A percentile compares a stretch with the other conserved stretches of the same genome.
phyloP scores from a whole-genome alignment of 2,113 vertebrate species.

The Poeciliopsis retropinna region DNA sequence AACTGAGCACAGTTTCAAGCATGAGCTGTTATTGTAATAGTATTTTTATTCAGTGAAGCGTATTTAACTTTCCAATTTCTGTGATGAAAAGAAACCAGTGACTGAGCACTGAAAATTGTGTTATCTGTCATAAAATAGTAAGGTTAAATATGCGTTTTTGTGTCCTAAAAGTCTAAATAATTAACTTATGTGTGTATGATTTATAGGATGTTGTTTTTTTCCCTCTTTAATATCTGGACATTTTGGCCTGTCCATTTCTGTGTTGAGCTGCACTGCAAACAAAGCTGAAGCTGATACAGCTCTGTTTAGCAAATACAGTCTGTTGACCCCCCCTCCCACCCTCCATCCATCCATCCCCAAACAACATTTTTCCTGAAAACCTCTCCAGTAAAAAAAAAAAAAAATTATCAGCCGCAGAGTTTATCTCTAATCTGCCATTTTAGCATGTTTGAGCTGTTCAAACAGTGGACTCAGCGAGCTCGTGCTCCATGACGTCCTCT shows the following conservation, averaged over 20 bases:
- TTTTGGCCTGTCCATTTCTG: constrained; percentile 18
- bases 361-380: constrained; percentile 32
- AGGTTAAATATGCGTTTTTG: background rate
- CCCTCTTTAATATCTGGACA: background rate
- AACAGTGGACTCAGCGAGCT: constrained; percentile 58
- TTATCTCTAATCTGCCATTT: constrained; percentile 71
- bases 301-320: constrained; percentile 28
- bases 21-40: constrained; percentile 9
- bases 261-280: constrained; percentile 19
- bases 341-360: background rate
- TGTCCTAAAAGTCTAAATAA: background rate
- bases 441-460: constrained; percentile 67
- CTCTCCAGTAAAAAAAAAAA: constrained; percentile 30
- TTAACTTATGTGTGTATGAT: too few species aligned
- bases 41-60: constrained; percentile 31
- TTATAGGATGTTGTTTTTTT: background rate
- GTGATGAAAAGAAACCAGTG: background rate
- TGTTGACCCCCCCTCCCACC: constrained; percentile 13
- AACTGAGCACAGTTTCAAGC: constrained; percentile 21
- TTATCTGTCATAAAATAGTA: background rate
- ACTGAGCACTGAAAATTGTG: constrained; percentile 3
- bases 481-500: constrained; percentile 74
- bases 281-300: constrained; percentile 22
- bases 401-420: constrained; percentile 22
- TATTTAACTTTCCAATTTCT: constrained; percentile 23